phyloP scores from a whole-genome alignment of 2,113 vertebrate genomes.

The Patagioenas fasciata region DNA sequence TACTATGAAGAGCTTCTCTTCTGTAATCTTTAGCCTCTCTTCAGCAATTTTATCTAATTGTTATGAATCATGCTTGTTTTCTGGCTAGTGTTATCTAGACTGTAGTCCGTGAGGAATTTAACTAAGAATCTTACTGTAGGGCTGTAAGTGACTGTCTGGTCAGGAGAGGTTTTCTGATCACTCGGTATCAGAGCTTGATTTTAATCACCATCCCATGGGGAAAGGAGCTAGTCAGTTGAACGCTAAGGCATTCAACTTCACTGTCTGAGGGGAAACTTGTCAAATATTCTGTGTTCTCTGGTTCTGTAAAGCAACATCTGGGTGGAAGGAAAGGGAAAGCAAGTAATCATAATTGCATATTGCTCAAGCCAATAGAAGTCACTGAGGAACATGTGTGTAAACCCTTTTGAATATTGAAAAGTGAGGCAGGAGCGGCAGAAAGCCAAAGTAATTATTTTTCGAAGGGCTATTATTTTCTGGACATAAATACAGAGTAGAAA shows the following conservation, averaged over 20 bases:
- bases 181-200: conserved; percentile 30
- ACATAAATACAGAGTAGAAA: neutral
- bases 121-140: neutral
- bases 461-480: conserved; percentile 31
- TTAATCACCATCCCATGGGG: neutral
- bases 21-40: neutral
- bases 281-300: conserved; percentile 11
- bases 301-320: conserved; percentile 33
- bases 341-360: neutral
- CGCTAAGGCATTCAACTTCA: neutral
- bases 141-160: neutral
- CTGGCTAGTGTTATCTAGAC: neutral
- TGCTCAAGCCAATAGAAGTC: neutral
- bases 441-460: conserved; percentile 48
- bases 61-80: neutral
- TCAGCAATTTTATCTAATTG: conserved; percentile 25
- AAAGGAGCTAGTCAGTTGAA: neutral
- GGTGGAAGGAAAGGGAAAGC: neutral
- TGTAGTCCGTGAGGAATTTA: neutral
- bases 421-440: conserved; percentile 34
- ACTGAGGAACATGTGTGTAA: conserved; percentile 9
- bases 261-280: conserved; percentile 17
- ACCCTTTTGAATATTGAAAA: conserved; percentile 54
- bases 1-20: neutral
- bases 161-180: conserved; percentile 3